phyloP scores from a whole-genome alignment of 2,113 vertebrate species.

The Mesoclemmys tuberculata region DNA sequence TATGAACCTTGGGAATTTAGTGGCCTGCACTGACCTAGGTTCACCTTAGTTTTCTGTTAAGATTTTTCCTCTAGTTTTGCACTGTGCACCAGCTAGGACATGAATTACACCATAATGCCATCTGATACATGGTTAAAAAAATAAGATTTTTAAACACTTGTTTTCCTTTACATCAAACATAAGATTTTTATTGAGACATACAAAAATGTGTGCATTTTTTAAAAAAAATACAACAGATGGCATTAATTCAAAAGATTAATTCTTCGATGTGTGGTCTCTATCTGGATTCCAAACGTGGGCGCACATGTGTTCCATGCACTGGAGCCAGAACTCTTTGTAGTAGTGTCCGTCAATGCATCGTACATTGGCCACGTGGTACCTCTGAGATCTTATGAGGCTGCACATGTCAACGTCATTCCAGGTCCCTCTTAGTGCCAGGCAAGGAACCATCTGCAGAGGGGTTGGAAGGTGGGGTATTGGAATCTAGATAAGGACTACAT shows the following conservation, averaged over 20 bases:
- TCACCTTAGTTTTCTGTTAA: neutral
- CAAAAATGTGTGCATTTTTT: neutral
- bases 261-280: too few species aligned
- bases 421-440: too few species aligned
- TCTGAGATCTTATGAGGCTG: too few species aligned
- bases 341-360: too few species aligned
- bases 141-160: neutral
- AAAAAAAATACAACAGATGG: fast-evolving
- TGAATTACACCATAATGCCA: neutral
- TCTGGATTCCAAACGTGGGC: too few species aligned
- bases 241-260: neutral
- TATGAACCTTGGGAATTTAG: neutral
- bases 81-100: neutral
- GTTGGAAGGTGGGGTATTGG: too few species aligned
- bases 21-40: neutral
- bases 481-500: too few species aligned
- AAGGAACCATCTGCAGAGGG: too few species aligned
- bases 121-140: neutral
- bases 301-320: too few species aligned
- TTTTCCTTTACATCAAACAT: neutral
- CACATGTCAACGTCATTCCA: too few species aligned
- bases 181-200: neutral
- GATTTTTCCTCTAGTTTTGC: neutral
- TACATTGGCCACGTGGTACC: too few species aligned
- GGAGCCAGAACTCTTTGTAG: too few species aligned